A percentile compares a stretch with the other conserved stretches of the same genome.
These are phyloP conservation scores for Kradibia gibbosae DNA, from an alignment of 1,140 invertebrate genomes.

Conservation along the genomic window DNA sequence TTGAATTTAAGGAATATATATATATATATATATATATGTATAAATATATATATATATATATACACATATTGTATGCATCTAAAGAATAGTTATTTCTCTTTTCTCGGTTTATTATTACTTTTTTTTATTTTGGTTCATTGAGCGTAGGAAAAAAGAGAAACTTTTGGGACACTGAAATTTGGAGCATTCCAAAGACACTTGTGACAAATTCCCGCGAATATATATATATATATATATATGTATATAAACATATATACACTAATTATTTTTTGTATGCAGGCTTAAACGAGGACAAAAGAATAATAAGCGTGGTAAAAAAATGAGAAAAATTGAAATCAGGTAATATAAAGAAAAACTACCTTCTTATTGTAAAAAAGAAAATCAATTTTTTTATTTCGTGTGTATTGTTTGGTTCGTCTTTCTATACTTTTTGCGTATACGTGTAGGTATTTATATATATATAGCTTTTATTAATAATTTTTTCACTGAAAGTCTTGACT, in stretches of 20 bases:
- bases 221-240: background rate
- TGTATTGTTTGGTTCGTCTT: too few relatives aligned
- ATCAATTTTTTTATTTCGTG: too few relatives aligned
- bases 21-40: background rate
- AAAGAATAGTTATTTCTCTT: conserved; percentile 36
- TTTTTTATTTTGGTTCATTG: conserved; percentile 34
- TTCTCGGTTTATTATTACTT: background rate
- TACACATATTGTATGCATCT: conserved; percentile 37
- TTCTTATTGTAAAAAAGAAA: too few relatives aligned
- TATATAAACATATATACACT: background rate
- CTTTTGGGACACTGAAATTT: conserved; percentile 1
- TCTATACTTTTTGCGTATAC: too few relatives aligned
- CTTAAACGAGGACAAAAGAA: background rate
- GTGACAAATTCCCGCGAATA: too few relatives aligned
- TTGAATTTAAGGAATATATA: conserved; percentile 31
- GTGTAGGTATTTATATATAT: too few relatives aligned
- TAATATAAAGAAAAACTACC: too few relatives aligned
- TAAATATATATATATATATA: background rate
- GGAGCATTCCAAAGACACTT: background rate
- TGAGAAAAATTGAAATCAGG: too few relatives aligned
- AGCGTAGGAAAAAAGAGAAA: conserved; percentile 14
- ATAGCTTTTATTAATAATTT: too few relatives aligned
- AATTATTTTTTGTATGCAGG: background rate
- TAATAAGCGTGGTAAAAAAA: too few relatives aligned
- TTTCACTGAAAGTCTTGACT: too few relatives aligned